Base-by-base conservation (phyloP, 2,888 invertebrate species). In the Drosophila helvetica region DNA sequence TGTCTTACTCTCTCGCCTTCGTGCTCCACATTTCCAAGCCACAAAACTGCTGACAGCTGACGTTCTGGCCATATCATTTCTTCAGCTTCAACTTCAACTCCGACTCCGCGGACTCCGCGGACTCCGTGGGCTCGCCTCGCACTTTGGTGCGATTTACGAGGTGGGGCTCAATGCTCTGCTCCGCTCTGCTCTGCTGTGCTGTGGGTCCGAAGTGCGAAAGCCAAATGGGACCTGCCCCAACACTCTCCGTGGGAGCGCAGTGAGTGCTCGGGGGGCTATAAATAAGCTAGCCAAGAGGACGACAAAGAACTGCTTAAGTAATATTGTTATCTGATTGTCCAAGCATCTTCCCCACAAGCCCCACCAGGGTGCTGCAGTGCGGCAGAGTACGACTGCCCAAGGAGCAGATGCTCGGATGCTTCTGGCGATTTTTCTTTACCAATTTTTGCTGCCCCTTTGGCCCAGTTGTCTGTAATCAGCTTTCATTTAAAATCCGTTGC, bases 41-140 rank as follows among this genome's bases (percentile, higher is more conserved):
- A 38, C 80, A 75, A 75, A 79, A 71, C 81, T 78, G 80, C 78
- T 80, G 84, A 84, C 78, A 80, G 79, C 76, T 83, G 84, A 84
- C 79, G 75, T 71, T 81, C 80, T 80, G 73, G 65, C 78, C 73
- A 70, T 81, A 78, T 77, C 79, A 80, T 66, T 80, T 78, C 74
- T 51, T 58, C 60, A n/a, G 38, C 38, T n/a, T 58, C 62, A 50
- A 48, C 38, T n/a, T 58, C 62, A 50, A 48, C 57, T 58, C 65
- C 56, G 38, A n/a, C 38, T 48, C 57, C 55, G 59, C 54, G 52
- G 58, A 45, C 55, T 67, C 52, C 25, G 60, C 54, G 57, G 58
- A 47, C 55, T 67, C 52, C 25, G 58, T 52, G 52, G 46, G 65
- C 75, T 48, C 30, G 58, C 45, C 55, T 69, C 52, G 27, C 25